Base-by-base conservation (phyloP, 2,888 invertebrate species). In the Timema podura region DNA sequence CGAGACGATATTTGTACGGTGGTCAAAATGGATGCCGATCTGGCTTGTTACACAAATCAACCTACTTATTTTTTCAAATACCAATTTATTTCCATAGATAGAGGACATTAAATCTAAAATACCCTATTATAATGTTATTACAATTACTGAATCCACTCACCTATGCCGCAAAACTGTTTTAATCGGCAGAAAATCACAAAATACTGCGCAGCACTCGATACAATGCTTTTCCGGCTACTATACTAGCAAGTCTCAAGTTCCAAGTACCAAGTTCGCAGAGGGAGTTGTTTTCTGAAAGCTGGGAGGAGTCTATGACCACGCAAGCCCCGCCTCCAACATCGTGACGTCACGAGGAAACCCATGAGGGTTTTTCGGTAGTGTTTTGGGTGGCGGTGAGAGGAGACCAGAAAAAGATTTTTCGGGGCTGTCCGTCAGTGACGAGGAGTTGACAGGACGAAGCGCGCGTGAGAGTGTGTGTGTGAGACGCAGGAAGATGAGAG, bases 291-390 rank as follows among this genome's bases (percentile, higher is more conserved):
- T 51, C 57, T 47, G 49, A 59, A 70, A 64, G 70, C 64, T 65
- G 68, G 72, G 73, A 69, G 70, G 69, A 46, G 64, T 11, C 54
- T 6, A 10, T 30, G 30, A 47, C 49, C 51, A 13, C 44, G 10
- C 57, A 16, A 59, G 66, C 69, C 45, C 72, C 73, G 68, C 73
- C 73, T 68, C 48, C 70, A 47, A 67, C 65, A 68, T 64, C 71
- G 61, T 73, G 73, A 73, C 73, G 73, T 73, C 73, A 73, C 68
- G 54, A 46, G 59, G 57, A 51, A 65, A 54, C 73, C 72, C 73
- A 72, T 73, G 73, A 73, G 73, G 72, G n/a, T n/a, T 73, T 69
- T 73, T 68, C 69, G 68, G 73, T 69, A 70, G 70, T 61, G 70
- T 68, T 65, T 69, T n/a, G n/a, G 65, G 69, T 64, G 64, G 66